phyloP scores from a whole-genome alignment of 2,797 vertebrate species.

The Chromis chromis region DNA sequence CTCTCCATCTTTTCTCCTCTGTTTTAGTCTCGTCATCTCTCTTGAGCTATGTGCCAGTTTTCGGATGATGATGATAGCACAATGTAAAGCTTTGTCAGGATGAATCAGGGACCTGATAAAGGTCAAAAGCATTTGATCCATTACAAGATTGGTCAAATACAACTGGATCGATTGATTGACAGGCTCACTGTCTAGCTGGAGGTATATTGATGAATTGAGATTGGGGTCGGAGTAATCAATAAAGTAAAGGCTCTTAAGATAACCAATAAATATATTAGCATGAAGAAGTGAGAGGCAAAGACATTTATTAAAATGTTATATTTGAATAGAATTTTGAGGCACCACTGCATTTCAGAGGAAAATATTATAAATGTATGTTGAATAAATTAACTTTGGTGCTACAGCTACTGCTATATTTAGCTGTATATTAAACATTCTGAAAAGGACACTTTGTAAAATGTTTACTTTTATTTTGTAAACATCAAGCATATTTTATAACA shows the following conservation, averaged over 20 bases:
- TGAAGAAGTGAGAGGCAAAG: too few relatives aligned
- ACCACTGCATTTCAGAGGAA: not conserved
- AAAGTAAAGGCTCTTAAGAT: not conserved
- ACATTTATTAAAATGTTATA: not conserved
- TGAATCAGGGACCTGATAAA: conserved; percentile 16
- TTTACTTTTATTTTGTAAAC: not conserved
- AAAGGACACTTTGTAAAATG: not conserved
- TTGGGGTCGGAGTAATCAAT: conserved; percentile 31
- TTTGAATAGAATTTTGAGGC: not conserved
- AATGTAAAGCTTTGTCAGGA: conserved; percentile 9
- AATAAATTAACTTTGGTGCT: not conserved
- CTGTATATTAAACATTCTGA: not conserved
- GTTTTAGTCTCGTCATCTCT: conserved; percentile 39
- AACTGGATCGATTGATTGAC: conserved; percentile 12
- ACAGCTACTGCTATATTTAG: not conserved
- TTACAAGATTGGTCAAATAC: conserved; percentile 16
- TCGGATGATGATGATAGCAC: conserved; percentile 11
- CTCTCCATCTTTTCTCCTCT: conserved; percentile 28
- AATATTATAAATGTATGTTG: not conserved
- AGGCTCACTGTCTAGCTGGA: not conserved
- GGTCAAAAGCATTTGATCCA: conserved; percentile 35
- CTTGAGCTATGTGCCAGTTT: conserved; percentile 49
- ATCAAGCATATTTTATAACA: not conserved
- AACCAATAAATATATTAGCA: not conserved
- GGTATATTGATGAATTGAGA: conserved; percentile 20